Percentiles rank a stretch among this genome's conserved stretches.
Conservation (phyloP, 1,140 invertebrate species). For the Drosophila sproati region DNA sequence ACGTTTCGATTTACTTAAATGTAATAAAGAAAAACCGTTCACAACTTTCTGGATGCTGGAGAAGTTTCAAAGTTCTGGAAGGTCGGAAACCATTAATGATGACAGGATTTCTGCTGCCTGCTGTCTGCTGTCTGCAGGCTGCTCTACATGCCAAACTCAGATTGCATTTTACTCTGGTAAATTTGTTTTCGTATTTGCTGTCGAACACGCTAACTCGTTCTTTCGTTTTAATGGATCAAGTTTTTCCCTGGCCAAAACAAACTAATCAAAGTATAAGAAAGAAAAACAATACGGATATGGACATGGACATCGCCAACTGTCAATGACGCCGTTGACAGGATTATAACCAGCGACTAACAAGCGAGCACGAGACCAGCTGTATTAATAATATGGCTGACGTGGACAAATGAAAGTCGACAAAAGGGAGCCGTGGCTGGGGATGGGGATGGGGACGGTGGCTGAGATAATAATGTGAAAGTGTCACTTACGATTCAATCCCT, state of each 20-base stretch:
- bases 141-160: slow-evolving; percentile 41
- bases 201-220: slow-evolving; percentile 52
- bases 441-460: neutral
- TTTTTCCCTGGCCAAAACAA: slow-evolving; percentile 61
- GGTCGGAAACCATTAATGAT: slow-evolving; percentile 62
- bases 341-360: slow-evolving; percentile 7
- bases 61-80: slow-evolving; percentile 12
- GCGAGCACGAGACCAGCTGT: neutral
- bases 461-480: slow-evolving; percentile 42
- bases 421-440: neutral
- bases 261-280: slow-evolving; percentile 74
- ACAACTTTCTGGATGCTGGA: slow-evolving; percentile 44
- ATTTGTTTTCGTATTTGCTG: slow-evolving; percentile 33
- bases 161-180: slow-evolving; percentile 48
- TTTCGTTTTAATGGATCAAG: slow-evolving; percentile 62
- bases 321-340: neutral
- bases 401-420: neutral
- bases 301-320: slow-evolving; percentile 14
- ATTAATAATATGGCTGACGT: neutral
- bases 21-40: slow-evolving; percentile 23
- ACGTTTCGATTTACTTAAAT: neutral
- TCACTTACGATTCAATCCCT: slow-evolving; percentile 84
- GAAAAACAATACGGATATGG: slow-evolving; percentile 39
- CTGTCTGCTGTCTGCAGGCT: slow-evolving; percentile 2
- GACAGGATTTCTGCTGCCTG: slow-evolving; percentile 20